phyloP scores from a whole-genome alignment of 2,113 vertebrate genomes.

The Cathartes aura region DNA sequence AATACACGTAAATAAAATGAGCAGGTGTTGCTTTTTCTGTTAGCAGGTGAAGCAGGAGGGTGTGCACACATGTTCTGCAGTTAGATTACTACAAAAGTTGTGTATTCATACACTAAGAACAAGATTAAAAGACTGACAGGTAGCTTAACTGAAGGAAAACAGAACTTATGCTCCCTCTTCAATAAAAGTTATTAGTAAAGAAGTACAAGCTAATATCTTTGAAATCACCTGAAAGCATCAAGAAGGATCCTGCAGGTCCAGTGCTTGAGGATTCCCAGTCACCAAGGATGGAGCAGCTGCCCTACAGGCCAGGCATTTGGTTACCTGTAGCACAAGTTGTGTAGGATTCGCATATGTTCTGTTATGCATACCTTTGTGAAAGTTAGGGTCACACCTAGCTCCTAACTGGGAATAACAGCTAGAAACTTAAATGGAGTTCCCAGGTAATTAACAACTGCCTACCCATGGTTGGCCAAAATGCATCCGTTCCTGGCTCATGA shows the following conservation, averaged over 20 bases:
- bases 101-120: not conserved
- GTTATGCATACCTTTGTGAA: not conserved
- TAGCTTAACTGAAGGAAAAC: not conserved
- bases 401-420: not conserved
- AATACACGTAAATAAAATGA: not conserved
- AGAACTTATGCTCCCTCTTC: not conserved
- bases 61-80: accelerated
- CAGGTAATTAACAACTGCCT: not conserved
- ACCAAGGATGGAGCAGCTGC: not conserved
- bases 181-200: not conserved
- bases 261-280: not conserved
- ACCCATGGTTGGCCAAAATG: not conserved
- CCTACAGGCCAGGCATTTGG: not conserved
- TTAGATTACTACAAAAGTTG: not conserved
- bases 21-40: not conserved
- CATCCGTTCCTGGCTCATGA: accelerated
- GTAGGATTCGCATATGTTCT: accelerated
- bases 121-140: not conserved
- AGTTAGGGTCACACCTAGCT: not conserved
- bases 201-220: not conserved
- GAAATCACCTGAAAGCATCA: not conserved
- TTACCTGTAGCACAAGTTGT: not conserved
- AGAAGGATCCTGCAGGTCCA: not conserved
- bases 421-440: not conserved
- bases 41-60: not conserved